Conservation (phyloP, 2,888 invertebrate genomes). For the Leptopilina myrica region DNA sequence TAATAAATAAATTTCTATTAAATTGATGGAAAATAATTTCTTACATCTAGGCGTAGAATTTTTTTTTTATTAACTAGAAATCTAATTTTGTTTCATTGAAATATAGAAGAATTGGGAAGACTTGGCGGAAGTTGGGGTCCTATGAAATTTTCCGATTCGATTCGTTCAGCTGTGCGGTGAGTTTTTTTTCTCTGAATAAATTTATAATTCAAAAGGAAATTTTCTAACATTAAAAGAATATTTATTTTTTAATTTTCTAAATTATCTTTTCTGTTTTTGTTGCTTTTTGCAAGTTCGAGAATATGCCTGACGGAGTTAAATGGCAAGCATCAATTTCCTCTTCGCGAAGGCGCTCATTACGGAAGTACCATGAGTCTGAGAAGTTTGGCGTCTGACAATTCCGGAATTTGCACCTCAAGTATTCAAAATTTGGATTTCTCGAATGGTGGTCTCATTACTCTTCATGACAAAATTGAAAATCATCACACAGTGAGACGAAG, state of each 20-base stretch:
- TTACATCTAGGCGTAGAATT: too few relatives aligned
- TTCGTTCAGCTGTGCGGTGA: constrained; percentile 67
- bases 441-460: constrained; percentile 70
- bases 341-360: constrained; percentile 64
- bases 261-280: too few relatives aligned
- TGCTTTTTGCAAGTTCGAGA: constrained; percentile 52
- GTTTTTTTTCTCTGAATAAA: constrained; percentile 39
- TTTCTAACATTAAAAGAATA: too few relatives aligned
- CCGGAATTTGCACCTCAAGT: constrained; percentile 59
- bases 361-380: constrained; percentile 67
- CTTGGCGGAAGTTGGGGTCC: constrained; percentile 88
- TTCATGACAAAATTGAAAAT: constrained; percentile 78
- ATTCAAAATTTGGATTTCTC: constrained; percentile 64
- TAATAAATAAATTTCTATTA: constrained; percentile 72
- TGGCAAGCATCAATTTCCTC: constrained; percentile 60
- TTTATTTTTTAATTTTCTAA: too few relatives aligned
- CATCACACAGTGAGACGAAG: constrained; percentile 78
- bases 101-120: constrained; percentile 87
- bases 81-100: neutral
- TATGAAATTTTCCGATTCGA: constrained; percentile 73
- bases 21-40: too few relatives aligned
- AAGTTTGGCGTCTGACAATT: constrained; percentile 62
- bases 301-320: constrained; percentile 63
- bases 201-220: too few relatives aligned
- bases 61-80: too few relatives aligned